Evolutionary conservation across 2,888 invertebrate species (phyloP).

Genomic region (Cabera pusaria): DNA sequence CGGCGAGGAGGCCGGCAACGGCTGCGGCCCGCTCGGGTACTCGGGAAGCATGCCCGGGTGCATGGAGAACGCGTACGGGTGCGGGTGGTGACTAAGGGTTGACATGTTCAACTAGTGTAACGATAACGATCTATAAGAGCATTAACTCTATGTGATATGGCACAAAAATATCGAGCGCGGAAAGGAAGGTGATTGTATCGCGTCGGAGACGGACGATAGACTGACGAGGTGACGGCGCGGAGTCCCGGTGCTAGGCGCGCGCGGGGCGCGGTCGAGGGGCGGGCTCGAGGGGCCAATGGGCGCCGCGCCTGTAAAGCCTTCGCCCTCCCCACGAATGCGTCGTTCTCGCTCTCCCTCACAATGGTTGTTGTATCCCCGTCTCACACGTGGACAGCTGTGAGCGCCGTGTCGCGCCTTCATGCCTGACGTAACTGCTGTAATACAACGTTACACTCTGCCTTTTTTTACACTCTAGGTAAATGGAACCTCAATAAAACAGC

Average conservation of each 20-base stretch:
- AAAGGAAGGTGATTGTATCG: constrained; percentile 66
- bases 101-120: constrained; percentile 61
- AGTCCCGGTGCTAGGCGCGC: constrained; percentile 57
- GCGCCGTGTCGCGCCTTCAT: constrained; percentile 58
- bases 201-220: constrained; percentile 75
- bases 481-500: constrained; percentile 42
- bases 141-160: constrained; percentile 65
- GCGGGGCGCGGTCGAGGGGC: constrained; percentile 69
- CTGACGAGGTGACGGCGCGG: constrained; percentile 59
- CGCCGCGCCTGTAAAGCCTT: constrained; percentile 55
- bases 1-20: constrained; percentile 72
- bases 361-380: constrained; percentile 40
- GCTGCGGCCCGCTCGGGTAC: constrained; percentile 69
- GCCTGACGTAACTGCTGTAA: constrained; percentile 69
- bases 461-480: constrained; percentile 41
- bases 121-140: constrained; percentile 53
- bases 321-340: constrained; percentile 58
- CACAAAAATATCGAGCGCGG: constrained; percentile 69
- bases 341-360: constrained; percentile 47
- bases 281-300: constrained; percentile 59
- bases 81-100: constrained; percentile 78
- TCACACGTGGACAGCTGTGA: constrained; percentile 70
- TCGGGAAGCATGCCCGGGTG: constrained; percentile 77
- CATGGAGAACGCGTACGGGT: constrained; percentile 80
- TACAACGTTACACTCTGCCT: constrained; percentile 47